Evolutionary conservation across 2,888 invertebrate species (phyloP).

Genomic region (Myopa testacea): DNA sequence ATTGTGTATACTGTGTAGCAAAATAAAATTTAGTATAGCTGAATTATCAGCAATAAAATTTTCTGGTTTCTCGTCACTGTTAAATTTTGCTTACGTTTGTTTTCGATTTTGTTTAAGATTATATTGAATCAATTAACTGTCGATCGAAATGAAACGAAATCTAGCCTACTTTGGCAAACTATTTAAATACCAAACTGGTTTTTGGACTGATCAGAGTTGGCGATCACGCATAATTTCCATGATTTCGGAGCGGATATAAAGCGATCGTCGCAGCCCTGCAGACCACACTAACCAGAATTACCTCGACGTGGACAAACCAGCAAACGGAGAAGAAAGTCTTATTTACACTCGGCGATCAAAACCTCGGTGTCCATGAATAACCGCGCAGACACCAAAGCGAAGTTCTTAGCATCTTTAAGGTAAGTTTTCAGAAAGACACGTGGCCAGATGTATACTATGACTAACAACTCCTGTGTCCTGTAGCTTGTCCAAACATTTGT

Average conservation of each 20-base stretch:
- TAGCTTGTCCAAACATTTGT: conserved; percentile 85
- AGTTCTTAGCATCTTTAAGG: conserved; percentile 66
- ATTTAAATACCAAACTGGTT: conserved; percentile 21
- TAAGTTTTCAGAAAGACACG: conserved; percentile 44
- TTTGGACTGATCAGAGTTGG: neutral
- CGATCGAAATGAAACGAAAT: too few species aligned
- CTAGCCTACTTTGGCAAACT: neutral
- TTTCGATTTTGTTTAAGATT: too few species aligned
- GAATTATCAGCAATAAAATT: too few species aligned
- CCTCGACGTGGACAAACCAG: conserved; percentile 3
- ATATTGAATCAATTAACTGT: too few species aligned
- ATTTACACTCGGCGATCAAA: conserved; percentile 19
- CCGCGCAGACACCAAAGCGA: conserved; percentile 65
- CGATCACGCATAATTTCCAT: conserved; percentile 26
- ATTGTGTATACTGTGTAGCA: too few species aligned
- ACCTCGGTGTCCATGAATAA: conserved; percentile 59
- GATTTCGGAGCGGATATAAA: conserved; percentile 42
- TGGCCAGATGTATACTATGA: neutral
- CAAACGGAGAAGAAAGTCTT: neutral
- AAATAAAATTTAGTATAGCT: too few species aligned
- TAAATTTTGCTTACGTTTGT: too few species aligned
- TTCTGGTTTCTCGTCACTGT: too few species aligned
- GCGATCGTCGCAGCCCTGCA: neutral
- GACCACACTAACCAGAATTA: conserved; percentile 36
- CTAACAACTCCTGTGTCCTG: conserved; percentile 20